phyloP scores from a whole-genome alignment of 1,140 invertebrate genomes.

The Drosophila virilis region DNA sequence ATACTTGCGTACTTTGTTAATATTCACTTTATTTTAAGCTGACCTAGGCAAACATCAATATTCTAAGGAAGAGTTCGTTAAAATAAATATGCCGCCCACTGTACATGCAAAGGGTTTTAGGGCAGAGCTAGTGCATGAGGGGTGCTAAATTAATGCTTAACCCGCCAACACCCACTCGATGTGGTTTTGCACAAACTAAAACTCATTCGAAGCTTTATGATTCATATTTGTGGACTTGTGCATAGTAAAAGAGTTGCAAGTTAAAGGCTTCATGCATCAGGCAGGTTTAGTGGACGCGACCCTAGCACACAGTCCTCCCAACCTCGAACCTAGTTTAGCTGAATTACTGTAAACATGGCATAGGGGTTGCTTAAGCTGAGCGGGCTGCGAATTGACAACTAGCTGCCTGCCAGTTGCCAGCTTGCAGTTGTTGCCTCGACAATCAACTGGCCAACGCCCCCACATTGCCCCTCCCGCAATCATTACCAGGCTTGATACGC shows the following conservation, averaged over 20 bases:
- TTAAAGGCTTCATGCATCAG: too few species aligned
- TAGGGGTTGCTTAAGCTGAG: slow-evolving; percentile 36
- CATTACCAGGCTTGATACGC: slow-evolving; percentile 2
- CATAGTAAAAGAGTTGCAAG: too few species aligned
- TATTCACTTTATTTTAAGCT: too few species aligned
- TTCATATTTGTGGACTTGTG: too few species aligned
- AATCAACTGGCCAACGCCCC: slow-evolving; percentile 66
- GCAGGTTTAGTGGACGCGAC: background rate
- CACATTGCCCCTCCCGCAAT: background rate
- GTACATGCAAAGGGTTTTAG: background rate
- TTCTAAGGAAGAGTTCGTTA: too few species aligned
- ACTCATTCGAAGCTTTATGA: too few species aligned
- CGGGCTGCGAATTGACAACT: slow-evolving; percentile 32
- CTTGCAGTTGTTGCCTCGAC: slow-evolving; percentile 44
- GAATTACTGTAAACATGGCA: slow-evolving; percentile 32
- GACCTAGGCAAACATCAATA: too few species aligned
- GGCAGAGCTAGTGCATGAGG: background rate
- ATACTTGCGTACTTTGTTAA: too few species aligned
- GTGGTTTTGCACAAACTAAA: too few species aligned
- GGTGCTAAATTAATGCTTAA: background rate
- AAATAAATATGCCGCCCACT: too few species aligned
- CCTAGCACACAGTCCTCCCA: background rate
- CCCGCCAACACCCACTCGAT: too few species aligned
- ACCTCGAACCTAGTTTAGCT: slow-evolving; percentile 3
- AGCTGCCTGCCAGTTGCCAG: slow-evolving; percentile 19